Percentiles rank a stretch among this genome's conserved stretches.
phyloP scores from a whole-genome alignment of 2,888 invertebrate genomes.

The Lathronympha strigana region DNA sequence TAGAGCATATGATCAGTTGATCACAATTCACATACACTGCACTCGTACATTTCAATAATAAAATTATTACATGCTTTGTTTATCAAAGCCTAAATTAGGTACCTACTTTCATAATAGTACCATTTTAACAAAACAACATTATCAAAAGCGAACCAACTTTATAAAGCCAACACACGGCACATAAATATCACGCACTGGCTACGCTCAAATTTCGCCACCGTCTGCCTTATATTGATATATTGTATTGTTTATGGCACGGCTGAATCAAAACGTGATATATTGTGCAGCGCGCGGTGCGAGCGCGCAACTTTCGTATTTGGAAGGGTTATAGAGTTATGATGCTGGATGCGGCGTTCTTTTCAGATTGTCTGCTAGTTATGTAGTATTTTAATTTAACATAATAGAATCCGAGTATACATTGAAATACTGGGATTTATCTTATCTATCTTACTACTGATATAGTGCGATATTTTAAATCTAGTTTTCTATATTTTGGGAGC shows the following conservation, averaged over 20 bases:
- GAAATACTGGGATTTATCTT: too few species aligned
- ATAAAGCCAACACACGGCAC: slow-evolving; percentile 58
- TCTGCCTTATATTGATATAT: slow-evolving; percentile 84
- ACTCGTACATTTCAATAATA: background rate
- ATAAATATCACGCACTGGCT: slow-evolving; percentile 81
- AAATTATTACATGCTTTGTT: too few species aligned
- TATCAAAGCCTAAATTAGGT: too few species aligned
- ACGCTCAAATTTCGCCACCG: slow-evolving; percentile 84
- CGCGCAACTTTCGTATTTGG: slow-evolving; percentile 82
- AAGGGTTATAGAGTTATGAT: slow-evolving; percentile 67
- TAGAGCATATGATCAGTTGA: too few species aligned
- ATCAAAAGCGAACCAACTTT: slow-evolving; percentile 52
- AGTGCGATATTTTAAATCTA: too few species aligned
- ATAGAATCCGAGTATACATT: too few species aligned
- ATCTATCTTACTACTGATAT: too few species aligned
- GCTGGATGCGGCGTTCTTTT: slow-evolving; percentile 59
- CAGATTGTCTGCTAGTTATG: background rate
- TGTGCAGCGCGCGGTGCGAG: slow-evolving; percentile 76
- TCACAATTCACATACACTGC: too few species aligned
- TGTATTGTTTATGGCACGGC: slow-evolving; percentile 84
- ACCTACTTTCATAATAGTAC: background rate
- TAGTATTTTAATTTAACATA: too few species aligned
- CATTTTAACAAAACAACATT: slow-evolving; percentile 47
- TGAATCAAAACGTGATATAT: slow-evolving; percentile 84
- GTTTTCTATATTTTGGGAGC: too few species aligned